These are phyloP conservation scores for Pardosa pseudoannulata DNA, from an alignment of 2,888 invertebrate genomes.

Conservation along the genomic window DNA sequence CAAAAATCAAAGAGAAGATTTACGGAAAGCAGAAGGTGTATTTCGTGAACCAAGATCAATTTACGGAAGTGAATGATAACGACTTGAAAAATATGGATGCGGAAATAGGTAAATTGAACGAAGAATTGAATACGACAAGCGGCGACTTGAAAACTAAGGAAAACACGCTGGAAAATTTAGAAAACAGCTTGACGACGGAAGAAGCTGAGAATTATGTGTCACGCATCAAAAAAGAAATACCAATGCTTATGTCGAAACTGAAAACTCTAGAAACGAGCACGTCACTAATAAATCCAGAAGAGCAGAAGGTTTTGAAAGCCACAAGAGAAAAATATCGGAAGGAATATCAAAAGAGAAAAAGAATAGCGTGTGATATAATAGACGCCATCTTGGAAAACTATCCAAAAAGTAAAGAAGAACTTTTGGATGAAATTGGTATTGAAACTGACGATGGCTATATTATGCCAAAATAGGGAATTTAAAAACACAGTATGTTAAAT, in stretches of 20 bases:
- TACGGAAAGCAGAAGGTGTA: constrained; percentile 96
- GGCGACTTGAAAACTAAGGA: constrained; percentile 78
- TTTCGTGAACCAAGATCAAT: constrained; percentile 83
- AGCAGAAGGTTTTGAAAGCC: constrained; percentile 80
- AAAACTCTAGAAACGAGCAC: constrained; percentile 80
- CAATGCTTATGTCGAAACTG: constrained; percentile 81
- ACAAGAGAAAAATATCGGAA: constrained; percentile 81
- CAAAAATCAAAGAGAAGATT: constrained; percentile 84
- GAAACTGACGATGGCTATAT: constrained; percentile 82
- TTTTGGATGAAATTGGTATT: constrained; percentile 89
- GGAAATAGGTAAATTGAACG: constrained; percentile 77
- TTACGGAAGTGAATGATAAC: constrained; percentile 77
- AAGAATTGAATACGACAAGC: constrained; percentile 74
- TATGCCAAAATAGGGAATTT: neutral
- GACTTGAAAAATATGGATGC: constrained; percentile 81
- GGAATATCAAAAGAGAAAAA: constrained; percentile 86
- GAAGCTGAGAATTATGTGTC: constrained; percentile 80
- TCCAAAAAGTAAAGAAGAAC: constrained; percentile 87
- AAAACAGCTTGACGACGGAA: constrained; percentile 81
- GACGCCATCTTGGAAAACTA: constrained; percentile 89
- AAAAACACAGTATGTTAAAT: too few species aligned
- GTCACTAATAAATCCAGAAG: constrained; percentile 80
- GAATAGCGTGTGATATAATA: constrained; percentile 86
- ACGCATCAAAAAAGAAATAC: constrained; percentile 79
- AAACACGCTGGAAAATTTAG: constrained; percentile 79